phyloP scores from a whole-genome alignment of 2,797 vertebrate species.

The Apodemus agrarius region DNA sequence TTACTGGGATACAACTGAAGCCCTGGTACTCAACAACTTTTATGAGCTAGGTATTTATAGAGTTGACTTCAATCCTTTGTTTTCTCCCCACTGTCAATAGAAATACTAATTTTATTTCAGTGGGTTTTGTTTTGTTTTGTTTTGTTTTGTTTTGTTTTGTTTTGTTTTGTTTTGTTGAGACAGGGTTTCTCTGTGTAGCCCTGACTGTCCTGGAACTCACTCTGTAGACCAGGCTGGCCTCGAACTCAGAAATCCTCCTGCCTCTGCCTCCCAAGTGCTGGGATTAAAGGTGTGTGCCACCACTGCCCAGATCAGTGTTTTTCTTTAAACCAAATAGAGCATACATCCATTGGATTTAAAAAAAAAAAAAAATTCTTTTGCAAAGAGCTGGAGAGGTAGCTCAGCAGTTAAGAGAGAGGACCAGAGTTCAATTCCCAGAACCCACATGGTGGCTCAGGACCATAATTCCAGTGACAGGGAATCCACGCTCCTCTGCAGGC shows the following conservation, averaged over 20 bases:
- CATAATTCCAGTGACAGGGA: background rate
- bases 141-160: too few relatives aligned
- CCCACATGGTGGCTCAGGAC: background rate
- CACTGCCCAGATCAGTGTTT: too few relatives aligned
- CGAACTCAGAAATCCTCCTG: too few relatives aligned
- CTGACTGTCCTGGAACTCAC: too few relatives aligned
- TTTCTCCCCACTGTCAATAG: background rate
- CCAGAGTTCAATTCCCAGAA: background rate
- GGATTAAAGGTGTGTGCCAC: too few relatives aligned
- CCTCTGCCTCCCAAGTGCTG: too few relatives aligned
- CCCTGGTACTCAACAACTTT: background rate
- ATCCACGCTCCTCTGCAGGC: background rate
- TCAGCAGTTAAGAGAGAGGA: background rate
- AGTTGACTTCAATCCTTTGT: background rate
- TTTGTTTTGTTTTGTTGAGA: too few relatives aligned
- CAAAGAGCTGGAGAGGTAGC: too few relatives aligned
- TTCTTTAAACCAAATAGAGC: background rate
- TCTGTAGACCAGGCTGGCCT: too few relatives aligned
- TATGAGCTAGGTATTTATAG: background rate
- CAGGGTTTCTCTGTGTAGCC: too few relatives aligned
- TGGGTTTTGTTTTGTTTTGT: too few relatives aligned
- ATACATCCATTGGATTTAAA: background rate
- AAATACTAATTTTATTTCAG: conserved; percentile 44
- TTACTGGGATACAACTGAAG: background rate
- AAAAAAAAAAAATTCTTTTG: too few relatives aligned